Percentiles rank a stretch among this genome's conserved stretches.
Evolutionary conservation across 2,888 invertebrate species (phyloP).

Genomic region (Tinea pellionella): DNA sequence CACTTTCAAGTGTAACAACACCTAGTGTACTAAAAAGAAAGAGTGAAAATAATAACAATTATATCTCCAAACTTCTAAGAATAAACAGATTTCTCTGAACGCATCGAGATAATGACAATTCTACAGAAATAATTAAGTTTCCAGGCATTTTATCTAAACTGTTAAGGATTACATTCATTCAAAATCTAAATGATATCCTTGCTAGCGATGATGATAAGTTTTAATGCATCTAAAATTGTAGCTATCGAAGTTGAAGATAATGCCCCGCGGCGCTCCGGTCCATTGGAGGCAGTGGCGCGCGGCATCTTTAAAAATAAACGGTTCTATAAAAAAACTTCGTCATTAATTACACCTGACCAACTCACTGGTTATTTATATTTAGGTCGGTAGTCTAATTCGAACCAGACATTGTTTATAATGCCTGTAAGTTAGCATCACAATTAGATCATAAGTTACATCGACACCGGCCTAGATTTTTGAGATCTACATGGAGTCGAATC

Average conservation of each 20-base stretch:
- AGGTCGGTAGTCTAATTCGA: neutral
- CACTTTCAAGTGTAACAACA: no score
- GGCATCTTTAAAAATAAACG: conserved; percentile 25
- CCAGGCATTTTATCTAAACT: neutral
- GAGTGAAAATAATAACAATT: no score
- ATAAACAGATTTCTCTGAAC: neutral
- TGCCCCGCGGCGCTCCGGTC: conserved; percentile 28
- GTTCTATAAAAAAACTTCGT: conserved; percentile 18
- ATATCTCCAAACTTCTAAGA: no score
- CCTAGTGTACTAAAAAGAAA: no score
- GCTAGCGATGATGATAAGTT: neutral
- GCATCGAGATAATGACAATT: neutral
- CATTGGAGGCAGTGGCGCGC: conserved; percentile 26
- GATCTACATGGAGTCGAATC: no score
- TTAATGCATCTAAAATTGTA: conserved; percentile 5
- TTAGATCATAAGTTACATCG: no score
- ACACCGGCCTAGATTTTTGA: no score
- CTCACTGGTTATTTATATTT: neutral
- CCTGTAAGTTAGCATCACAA: no score
- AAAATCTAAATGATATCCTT: neutral
- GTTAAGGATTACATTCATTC: neutral
- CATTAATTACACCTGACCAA: conserved; percentile 25
- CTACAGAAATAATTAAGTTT: neutral
- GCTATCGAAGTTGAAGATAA: neutral
- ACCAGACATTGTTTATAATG: neutral